These are phyloP conservation scores for Argyrosomus japonicus DNA, from an alignment of 2,113 vertebrate species.

Conservation along the genomic window DNA sequence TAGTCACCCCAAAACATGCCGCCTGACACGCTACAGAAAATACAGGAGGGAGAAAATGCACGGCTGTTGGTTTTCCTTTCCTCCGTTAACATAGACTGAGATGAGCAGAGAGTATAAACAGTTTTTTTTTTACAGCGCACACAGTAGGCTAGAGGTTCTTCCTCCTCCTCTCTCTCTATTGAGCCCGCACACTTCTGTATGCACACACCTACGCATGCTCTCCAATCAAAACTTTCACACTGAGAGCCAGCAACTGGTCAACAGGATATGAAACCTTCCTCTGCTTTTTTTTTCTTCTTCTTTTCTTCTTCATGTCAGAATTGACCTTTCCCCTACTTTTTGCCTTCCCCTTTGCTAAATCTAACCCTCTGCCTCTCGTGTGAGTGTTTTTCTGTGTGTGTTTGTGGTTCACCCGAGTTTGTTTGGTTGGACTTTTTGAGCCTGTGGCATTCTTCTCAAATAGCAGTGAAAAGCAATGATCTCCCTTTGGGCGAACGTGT, in stretches of 20 bases:
- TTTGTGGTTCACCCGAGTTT: constrained; percentile 39
- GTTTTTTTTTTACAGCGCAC: constrained; percentile 11
- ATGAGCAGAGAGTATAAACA: constrained; percentile 29
- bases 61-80: constrained; percentile 18
- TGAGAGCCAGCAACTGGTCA: constrained; percentile 65
- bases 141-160: constrained; percentile 2
- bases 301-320: constrained; percentile 39
- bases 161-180: background rate
- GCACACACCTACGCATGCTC: constrained; percentile 26
- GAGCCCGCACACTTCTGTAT: constrained; percentile 18
- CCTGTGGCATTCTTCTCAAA: constrained; percentile 34
- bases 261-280: constrained; percentile 76
- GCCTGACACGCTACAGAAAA: constrained; percentile 48
- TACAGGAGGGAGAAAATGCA: background rate
- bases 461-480: constrained; percentile 11
- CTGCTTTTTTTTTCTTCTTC: constrained; percentile 30
- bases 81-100: constrained; percentile 20
- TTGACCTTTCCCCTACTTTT: constrained; percentile 70
- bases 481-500: background rate
- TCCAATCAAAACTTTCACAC: constrained; percentile 54
- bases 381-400: constrained; percentile 17
- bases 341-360: constrained; percentile 16
- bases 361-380: constrained; percentile 4
- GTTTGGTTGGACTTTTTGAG: constrained; percentile 29
- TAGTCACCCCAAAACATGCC: constrained; percentile 37